Percentiles rank a stretch among this genome's conserved stretches.
Conservation (phyloP, 2,888 invertebrate genomes). For the Metalampra italica region DNA sequence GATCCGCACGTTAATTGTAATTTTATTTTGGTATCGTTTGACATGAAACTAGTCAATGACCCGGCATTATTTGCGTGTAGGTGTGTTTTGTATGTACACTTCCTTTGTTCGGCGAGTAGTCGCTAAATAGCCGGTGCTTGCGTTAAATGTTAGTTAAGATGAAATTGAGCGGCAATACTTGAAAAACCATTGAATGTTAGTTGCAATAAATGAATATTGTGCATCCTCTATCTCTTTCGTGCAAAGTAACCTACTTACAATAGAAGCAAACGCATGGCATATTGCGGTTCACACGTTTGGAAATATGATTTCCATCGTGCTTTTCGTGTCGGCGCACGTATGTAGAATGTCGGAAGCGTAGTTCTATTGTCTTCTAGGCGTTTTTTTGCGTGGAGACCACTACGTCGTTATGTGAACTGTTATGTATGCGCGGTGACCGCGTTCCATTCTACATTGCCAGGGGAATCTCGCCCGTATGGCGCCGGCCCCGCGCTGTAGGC, state of each 20-base stretch:
- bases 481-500: conserved; percentile 45
- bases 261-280: conserved; percentile 29
- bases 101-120: conserved; percentile 51
- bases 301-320: too few species aligned
- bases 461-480: conserved; percentile 57
- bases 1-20: conserved; percentile 31
- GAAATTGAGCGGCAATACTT: conserved; percentile 33
- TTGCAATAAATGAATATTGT: conserved; percentile 22
- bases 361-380: neutral
- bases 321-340: neutral
- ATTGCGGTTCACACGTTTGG: conserved; percentile 11
- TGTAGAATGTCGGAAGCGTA: conserved; percentile 6
- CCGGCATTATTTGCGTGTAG: conserved; percentile 68
- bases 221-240: conserved; percentile 38
- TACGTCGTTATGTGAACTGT: conserved; percentile 42
- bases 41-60: conserved; percentile 64
- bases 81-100: conserved; percentile 46
- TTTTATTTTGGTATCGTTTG: conserved; percentile 43
- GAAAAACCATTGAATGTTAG: conserved; percentile 16
- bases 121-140: conserved; percentile 13
- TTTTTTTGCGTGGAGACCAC: conserved; percentile 20
- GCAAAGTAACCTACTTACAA: conserved; percentile 39
- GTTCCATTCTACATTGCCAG: conserved; percentile 58
- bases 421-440: conserved; percentile 62
- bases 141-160: conserved; percentile 11